phyloP scores from a whole-genome alignment of 2,113 vertebrate species.

The Castor canadensis region DNA sequence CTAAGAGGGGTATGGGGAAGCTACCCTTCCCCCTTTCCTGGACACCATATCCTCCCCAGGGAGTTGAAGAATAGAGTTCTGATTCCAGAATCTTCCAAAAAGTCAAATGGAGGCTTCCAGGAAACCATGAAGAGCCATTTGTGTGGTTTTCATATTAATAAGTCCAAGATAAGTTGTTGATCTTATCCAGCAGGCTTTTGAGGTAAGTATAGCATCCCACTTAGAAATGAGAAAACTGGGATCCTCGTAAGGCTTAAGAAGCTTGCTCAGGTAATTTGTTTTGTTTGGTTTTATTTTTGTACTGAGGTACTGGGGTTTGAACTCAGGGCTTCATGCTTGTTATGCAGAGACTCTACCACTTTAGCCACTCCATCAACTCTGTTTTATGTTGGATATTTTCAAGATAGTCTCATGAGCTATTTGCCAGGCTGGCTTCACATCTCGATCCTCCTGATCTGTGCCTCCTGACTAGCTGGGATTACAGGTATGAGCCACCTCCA shows the following conservation, averaged over 20 bases:
- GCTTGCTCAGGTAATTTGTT: no score
- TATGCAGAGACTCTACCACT: no score
- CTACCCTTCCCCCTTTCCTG: background rate
- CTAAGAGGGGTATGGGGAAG: background rate
- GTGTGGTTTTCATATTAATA: background rate
- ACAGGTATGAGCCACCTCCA: no score
- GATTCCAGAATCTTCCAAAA: background rate
- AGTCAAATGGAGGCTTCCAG: background rate
- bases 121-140: background rate
- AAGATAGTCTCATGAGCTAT: no score
- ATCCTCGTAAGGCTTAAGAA: background rate
- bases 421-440: no score
- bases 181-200: background rate
- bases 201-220: background rate
- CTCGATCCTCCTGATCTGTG: no score
- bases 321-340: no score
- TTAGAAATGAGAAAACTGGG: background rate
- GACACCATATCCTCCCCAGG: background rate
- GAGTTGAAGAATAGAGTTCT: background rate
- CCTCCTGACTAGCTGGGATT: no score
- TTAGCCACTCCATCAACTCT: no score
- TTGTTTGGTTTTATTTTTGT: no score
- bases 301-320: no score
- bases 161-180: background rate
- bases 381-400: no score